These are phyloP conservation scores for Dendrocincla tyrannina DNA, from an alignment of 2,797 vertebrate species.

Conservation along the genomic window DNA sequence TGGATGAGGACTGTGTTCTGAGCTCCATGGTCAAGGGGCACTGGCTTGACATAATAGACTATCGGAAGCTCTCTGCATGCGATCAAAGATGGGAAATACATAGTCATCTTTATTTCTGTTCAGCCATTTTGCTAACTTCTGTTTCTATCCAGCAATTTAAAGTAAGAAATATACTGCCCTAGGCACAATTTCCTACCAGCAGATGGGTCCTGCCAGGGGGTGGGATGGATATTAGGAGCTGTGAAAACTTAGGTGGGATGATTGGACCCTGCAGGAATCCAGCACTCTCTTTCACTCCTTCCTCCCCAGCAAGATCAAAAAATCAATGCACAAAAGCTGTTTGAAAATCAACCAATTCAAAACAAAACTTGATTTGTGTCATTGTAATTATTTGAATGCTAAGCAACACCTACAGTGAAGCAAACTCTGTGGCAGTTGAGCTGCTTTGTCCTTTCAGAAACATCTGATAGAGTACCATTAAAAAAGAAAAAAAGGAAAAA, in stretches of 20 bases:
- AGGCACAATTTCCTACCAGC: background rate
- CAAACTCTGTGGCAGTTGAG: conserved; percentile 21
- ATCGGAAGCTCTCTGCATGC: background rate
- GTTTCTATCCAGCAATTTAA: background rate
- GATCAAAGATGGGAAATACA: background rate
- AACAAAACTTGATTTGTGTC: background rate
- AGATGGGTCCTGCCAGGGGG: background rate
- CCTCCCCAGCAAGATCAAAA: background rate
- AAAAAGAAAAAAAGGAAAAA: background rate
- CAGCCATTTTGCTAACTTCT: background rate
- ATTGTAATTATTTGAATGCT: conserved; percentile 33
- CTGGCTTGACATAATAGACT: background rate
- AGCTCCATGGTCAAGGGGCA: background rate
- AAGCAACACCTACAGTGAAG: background rate
- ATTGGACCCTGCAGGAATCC: background rate
- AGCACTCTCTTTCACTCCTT: background rate
- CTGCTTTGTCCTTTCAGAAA: conserved; percentile 15
- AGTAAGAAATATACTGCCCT: background rate
- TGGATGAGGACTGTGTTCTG: background rate
- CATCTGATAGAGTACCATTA: background rate
- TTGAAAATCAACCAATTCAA: conserved; percentile 9
- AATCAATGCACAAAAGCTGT: background rate
- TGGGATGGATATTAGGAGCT: background rate
- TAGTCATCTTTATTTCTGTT: background rate
- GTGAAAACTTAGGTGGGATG: background rate